Evolutionary conservation across 2,888 invertebrate species (phyloP).

Genomic region (Rhopalosiphum nymphaeae): DNA sequence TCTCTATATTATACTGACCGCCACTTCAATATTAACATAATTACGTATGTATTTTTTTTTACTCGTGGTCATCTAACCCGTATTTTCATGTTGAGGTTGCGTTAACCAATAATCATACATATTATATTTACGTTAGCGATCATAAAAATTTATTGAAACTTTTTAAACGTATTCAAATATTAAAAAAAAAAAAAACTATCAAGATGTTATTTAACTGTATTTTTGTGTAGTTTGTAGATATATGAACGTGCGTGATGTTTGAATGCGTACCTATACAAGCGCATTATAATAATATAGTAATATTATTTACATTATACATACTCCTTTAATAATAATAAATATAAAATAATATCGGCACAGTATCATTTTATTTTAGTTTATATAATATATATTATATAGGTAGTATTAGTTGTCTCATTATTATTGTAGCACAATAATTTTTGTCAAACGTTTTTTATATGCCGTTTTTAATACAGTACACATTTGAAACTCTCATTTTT

Average conservation of each 20-base stretch:
- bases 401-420: neutral
- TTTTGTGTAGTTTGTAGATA: neutral
- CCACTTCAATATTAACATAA: neutral
- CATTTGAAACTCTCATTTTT: conserved; percentile 42
- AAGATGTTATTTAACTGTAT: neutral
- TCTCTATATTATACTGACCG: neutral
- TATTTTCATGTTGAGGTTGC: neutral
- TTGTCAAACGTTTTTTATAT: neutral
- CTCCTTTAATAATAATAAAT: neutral
- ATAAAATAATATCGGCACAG: neutral
- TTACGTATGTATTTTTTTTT: neutral
- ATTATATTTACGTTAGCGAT: neutral
- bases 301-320: neutral
- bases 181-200: neutral
- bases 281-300: neutral
- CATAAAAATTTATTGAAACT: neutral
- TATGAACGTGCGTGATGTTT: neutral
- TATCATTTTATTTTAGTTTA: neutral
- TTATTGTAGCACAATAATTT: neutral
- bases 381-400: neutral
- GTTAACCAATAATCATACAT: neutral
- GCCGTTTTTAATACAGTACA: neutral
- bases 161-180: neutral
- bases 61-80: neutral
- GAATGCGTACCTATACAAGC: neutral